Percentiles rank a stretch among this genome's conserved stretches.
Evolutionary conservation across 2,113 vertebrate species (phyloP).

Genomic region (Cyphomyrus discorhynchus): DNA sequence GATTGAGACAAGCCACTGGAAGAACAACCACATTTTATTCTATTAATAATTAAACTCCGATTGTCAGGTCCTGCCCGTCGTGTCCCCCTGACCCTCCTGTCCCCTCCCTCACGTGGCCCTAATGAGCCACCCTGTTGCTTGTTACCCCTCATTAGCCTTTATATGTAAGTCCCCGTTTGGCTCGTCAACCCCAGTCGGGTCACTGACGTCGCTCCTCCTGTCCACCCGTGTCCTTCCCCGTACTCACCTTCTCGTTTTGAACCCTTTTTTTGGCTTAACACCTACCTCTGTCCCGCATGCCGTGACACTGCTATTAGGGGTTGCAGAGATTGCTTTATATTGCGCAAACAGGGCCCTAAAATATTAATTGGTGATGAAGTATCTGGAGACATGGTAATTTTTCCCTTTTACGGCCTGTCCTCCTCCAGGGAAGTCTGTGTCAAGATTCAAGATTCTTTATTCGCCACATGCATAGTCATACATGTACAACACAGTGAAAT

Average conservation of each 20-base stretch:
- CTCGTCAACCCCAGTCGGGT: background rate
- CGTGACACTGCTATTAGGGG: constrained; percentile 25
- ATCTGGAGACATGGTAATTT: constrained; percentile 33
- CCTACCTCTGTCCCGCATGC: background rate
- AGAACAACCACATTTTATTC: constrained; percentile 47
- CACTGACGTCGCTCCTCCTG: background rate
- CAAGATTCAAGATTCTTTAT: background rate
- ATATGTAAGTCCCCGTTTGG: background rate
- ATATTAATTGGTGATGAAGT: constrained; percentile 55
- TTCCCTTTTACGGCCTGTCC: constrained; percentile 21
- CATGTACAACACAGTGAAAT: no score
- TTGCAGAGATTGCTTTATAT: constrained; percentile 54
- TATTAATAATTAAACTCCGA: constrained; percentile 53
- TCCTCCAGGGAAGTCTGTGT: constrained; percentile 16
- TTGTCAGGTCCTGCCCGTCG: background rate
- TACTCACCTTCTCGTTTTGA: background rate
- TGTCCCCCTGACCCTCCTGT: background rate
- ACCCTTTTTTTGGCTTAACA: background rate
- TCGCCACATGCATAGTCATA: no score
- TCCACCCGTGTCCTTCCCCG: background rate
- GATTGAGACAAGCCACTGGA: constrained; percentile 21
- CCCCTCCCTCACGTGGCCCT: background rate
- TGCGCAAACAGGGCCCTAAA: constrained; percentile 44
- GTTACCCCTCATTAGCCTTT: background rate
- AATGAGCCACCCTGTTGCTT: background rate